Conservation (phyloP, 2,113 vertebrate genomes). For the Prionailurus viverrinus region DNA sequence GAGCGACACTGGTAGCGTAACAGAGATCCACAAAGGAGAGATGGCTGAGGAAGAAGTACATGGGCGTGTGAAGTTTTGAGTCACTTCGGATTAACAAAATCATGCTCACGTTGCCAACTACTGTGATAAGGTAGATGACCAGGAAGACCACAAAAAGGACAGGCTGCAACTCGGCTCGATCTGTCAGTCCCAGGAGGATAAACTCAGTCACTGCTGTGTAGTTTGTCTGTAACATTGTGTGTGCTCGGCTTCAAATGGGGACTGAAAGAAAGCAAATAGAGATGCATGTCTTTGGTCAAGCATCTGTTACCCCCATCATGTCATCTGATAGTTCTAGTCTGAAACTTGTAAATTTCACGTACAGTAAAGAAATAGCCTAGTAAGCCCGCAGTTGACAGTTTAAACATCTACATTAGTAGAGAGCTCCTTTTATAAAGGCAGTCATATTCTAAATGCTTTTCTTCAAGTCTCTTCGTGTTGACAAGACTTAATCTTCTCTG, state of each 20-base stretch:
- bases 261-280: constrained; percentile 24
- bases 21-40: constrained; percentile 86
- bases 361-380: background rate
- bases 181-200: constrained; percentile 73
- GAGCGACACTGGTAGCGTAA: constrained; percentile 85
- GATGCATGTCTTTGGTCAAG: background rate
- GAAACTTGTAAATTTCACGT: background rate
- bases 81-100: constrained; percentile 81
- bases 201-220: constrained; percentile 64
- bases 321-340: background rate
- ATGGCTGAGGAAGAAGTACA: constrained; percentile 88
- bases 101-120: constrained; percentile 80
- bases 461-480: background rate
- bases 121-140: constrained; percentile 78
- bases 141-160: constrained; percentile 76
- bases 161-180: constrained; percentile 54
- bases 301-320: background rate
- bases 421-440: background rate
- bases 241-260: background rate
- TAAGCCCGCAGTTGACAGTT: background rate
- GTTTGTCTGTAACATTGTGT: constrained; percentile 53
- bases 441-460: background rate
- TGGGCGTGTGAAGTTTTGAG: constrained; percentile 83
- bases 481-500: background rate
- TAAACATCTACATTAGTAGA: background rate